These are phyloP conservation scores for Stomatorhinus walkeri DNA, from an alignment of 2,797 vertebrate genomes.

Conservation along the genomic window DNA sequence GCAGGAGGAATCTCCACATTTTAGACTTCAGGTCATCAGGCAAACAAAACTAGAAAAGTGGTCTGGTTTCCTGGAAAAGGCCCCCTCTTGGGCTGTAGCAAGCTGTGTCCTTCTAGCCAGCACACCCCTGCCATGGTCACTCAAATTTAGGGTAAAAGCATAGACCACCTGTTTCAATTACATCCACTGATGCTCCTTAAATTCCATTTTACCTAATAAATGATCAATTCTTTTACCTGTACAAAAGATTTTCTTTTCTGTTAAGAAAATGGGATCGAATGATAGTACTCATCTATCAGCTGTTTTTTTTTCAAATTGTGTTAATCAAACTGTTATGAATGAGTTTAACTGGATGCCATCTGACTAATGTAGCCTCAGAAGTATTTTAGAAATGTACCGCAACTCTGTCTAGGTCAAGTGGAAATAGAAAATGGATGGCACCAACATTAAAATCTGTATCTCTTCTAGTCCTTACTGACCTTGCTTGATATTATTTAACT, in stretches of 20 bases:
- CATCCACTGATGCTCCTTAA: background rate
- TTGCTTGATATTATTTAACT: background rate
- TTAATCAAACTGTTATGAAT: slow-evolving; percentile 9
- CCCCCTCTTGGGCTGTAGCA: background rate
- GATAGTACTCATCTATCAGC: background rate
- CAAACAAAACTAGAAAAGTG: background rate
- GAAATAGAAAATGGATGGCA: background rate
- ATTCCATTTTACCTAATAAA: background rate
- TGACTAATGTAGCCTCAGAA: background rate
- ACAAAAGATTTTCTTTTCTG: background rate
- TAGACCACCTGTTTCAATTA: background rate
- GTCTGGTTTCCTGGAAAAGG: background rate
- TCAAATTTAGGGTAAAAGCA: background rate
- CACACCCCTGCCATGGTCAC: background rate
- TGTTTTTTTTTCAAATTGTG: background rate
- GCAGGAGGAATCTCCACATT: background rate
- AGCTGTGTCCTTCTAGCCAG: background rate
- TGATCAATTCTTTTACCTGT: background rate
- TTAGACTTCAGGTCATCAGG: background rate
- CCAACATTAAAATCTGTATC: background rate
- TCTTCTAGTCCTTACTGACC: background rate
- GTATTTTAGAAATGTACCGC: background rate
- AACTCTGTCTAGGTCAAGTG: background rate
- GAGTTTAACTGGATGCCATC: background rate
- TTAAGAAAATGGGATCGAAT: background rate